Percentiles rank a stretch among this genome's conserved stretches.
phyloP scores from a whole-genome alignment of 2,888 invertebrate species.

The Muscina levida region DNA sequence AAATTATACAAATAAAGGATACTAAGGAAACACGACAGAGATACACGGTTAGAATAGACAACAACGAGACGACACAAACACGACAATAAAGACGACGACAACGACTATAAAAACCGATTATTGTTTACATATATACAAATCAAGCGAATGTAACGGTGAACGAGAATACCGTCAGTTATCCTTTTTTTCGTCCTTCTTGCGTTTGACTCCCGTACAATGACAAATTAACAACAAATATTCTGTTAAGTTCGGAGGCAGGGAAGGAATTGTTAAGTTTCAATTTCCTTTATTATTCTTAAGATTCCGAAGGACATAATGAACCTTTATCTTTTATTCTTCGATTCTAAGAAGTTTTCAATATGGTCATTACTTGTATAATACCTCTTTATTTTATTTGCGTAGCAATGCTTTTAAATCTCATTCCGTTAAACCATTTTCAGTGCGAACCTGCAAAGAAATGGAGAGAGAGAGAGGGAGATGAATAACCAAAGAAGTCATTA shows the following conservation, averaged over 20 bases:
- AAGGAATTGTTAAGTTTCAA: too few species aligned
- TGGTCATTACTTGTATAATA: too few species aligned
- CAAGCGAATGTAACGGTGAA: constrained; percentile 56
- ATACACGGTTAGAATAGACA: constrained; percentile 46
- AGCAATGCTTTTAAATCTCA: too few species aligned
- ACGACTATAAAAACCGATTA: constrained; percentile 64
- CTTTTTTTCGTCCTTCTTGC: background rate
- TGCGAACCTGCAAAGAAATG: too few species aligned
- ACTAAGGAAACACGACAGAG: constrained; percentile 43
- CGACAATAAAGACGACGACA: constrained; percentile 57
- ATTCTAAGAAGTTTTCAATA: too few species aligned
- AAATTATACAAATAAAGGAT: constrained; percentile 41
- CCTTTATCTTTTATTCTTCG: background rate
- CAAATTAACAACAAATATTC: constrained; percentile 14
- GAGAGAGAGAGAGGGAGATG: too few species aligned
- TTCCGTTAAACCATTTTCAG: too few species aligned
- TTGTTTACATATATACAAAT: constrained; percentile 67
- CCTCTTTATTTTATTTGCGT: too few species aligned
- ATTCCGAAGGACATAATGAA: background rate
- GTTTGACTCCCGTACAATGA: constrained; percentile 21
- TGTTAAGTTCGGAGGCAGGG: too few species aligned
- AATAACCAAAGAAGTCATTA: background rate
- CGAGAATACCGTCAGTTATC: constrained; percentile 32
- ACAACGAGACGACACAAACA: constrained; percentile 62
- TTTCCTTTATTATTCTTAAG: background rate